Evolutionary conservation across 2,888 invertebrate species (phyloP), one percentile per base, ranked within the genome.

Genomic region (Chrysolina haemoptera): DNA sequence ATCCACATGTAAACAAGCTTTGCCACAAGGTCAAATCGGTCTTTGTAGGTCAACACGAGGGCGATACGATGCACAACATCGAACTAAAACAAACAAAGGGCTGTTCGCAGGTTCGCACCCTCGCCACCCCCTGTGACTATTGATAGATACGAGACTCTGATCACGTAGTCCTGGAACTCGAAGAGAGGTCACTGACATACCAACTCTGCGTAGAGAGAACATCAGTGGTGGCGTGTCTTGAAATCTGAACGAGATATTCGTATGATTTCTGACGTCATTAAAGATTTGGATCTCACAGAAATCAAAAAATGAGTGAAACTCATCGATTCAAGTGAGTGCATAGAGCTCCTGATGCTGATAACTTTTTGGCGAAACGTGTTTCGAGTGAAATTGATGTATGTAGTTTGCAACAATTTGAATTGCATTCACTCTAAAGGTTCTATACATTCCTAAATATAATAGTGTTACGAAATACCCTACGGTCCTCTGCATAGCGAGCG

Each of bases 131-230:
- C 46, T 14, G 63, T 48, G 46, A 43, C 40, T 43, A 43, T 50
- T 14, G 22, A 12, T 55, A 62, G 35, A 46, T 70, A 82, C 83
- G 82, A 78, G 81, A 65, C 76, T 59, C 40, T 65, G 62, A 83
- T 84, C 84, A 84, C 84, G 84, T 84, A 84, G 80, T 69, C 83
- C 75, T 70, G 53, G 62, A 74, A 68, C 75, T 73, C 75, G 76
- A 71, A 77, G 69, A 77, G 69, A 70, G 73, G 81, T 82, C 83
- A 79, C 53, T 76, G 83, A 83, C 83, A 81, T 77, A 18, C 12
- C 70, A 67, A 59, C 11, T 12, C 68, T 65, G 50, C 53, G 65
- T 62, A 22, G 27, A 35, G 27, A 59, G 59, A 6, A 27, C 35
- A 59, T 59, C 59, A 59, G 59, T 22, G 59, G 59, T 59, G 35